phyloP scores from a whole-genome alignment of 2,797 vertebrate species.

The Vultur gryphus region DNA sequence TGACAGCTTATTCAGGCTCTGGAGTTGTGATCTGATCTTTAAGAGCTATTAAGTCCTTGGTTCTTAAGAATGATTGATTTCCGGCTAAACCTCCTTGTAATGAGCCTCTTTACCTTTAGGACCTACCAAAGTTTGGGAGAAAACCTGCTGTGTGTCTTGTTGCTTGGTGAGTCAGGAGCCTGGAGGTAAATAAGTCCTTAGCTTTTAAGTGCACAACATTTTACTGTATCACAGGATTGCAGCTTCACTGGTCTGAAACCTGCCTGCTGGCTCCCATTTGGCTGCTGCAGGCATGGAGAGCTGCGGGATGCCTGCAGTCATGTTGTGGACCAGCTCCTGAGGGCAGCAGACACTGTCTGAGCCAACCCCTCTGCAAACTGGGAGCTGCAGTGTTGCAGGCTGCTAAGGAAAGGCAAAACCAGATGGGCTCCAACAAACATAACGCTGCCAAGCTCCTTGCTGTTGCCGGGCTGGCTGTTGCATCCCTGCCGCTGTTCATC shows the following conservation, averaged over 20 bases:
- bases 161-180: neutral
- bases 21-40: neutral
- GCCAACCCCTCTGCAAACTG: neutral
- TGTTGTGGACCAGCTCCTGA: neutral
- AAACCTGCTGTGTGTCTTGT: neutral
- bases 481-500: neutral
- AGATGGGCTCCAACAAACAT: neutral
- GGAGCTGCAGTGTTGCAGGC: neutral
- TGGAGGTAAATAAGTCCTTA: neutral
- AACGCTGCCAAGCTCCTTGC: neutral
- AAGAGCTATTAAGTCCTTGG: neutral
- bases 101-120: neutral
- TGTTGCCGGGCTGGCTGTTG: neutral
- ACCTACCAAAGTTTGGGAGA: neutral
- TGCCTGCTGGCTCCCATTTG: neutral
- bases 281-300: neutral
- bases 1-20: neutral
- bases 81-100: neutral
- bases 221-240: accelerated
- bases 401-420: neutral
- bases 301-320: accelerated
- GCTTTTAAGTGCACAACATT: neutral
- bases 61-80: conserved; percentile 22
- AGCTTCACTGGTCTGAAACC: neutral
- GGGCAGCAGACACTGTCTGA: neutral